Percentiles rank a stretch among this genome's conserved stretches.
phyloP scores from a whole-genome alignment of 2,113 vertebrate species.

The Onychostruthus taczanowskii region DNA sequence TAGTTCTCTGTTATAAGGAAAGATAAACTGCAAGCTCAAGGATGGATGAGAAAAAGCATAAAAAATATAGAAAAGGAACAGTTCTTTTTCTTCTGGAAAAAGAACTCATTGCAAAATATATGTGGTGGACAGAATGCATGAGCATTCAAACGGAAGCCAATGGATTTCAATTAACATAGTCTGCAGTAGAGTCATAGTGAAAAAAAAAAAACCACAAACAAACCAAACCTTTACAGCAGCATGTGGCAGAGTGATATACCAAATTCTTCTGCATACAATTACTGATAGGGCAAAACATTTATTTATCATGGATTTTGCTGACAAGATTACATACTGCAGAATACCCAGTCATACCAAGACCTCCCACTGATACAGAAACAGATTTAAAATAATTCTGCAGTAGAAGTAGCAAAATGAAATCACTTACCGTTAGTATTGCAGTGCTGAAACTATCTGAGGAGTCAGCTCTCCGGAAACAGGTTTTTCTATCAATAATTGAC shows the following conservation, averaged over 20 bases:
- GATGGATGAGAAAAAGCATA: not conserved
- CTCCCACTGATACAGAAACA: not conserved
- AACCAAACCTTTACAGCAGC: not conserved
- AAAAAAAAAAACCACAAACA: not conserved
- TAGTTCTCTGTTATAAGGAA: not conserved
- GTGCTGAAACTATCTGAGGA: not conserved
- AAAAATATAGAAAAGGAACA: not conserved
- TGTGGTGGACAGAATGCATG: not conserved
- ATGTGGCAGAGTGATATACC: not conserved
- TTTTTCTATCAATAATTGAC: conserved; percentile 29
- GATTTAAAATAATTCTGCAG: conserved; percentile 8
- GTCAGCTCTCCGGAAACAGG: not conserved
- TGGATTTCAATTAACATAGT: not conserved
- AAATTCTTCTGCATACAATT: not conserved
- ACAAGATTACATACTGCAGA: not conserved
- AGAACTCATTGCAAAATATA: not conserved
- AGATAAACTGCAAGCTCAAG: not conserved
- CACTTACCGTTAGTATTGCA: not conserved
- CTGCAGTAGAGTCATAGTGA: not conserved
- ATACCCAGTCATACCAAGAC: not conserved
- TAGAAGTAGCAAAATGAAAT: not conserved
- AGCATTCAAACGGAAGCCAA: not conserved
- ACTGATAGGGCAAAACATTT: not conserved
- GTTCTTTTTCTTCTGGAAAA: not conserved
- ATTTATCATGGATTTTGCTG: not conserved